Percentiles rank a stretch among this genome's conserved stretches.
phyloP scores from a whole-genome alignment of 2,888 invertebrate genomes.

The Ichneumoninae sp. region DNA sequence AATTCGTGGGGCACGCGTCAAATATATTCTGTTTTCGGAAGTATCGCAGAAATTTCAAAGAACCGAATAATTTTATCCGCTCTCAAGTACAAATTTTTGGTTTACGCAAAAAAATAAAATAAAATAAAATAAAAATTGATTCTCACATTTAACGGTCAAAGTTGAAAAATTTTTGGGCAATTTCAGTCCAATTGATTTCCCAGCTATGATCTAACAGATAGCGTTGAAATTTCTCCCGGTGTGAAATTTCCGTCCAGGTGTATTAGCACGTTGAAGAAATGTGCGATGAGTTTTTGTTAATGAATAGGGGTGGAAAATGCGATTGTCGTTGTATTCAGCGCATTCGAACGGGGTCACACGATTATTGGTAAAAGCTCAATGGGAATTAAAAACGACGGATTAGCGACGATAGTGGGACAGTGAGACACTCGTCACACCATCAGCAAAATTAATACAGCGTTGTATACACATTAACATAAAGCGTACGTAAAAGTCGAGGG shows the following conservation, averaged over 20 bases:
- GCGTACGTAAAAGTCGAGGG: not conserved
- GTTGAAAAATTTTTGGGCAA: not conserved
- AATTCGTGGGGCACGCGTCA: no score
- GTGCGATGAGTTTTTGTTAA: slow-evolving; percentile 1
- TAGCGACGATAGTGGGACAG: slow-evolving; percentile 14
- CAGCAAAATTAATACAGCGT: slow-evolving; percentile 19
- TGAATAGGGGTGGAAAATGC: not conserved
- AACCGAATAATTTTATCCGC: no score
- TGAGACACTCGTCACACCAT: slow-evolving; percentile 17
- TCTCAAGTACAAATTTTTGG: no score
- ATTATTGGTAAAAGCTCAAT: slow-evolving; percentile 23
- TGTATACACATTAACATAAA: not conserved
- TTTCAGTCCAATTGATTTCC: not conserved
- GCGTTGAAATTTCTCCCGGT: not conserved
- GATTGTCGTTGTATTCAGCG: not conserved
- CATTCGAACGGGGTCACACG: not conserved
- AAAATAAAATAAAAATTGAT: not conserved
- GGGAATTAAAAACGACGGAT: not conserved
- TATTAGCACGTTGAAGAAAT: slow-evolving; percentile 15
- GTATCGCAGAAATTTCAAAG: no score
- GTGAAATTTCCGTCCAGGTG: not conserved
- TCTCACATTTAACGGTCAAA: not conserved
- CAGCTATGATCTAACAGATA: not conserved
- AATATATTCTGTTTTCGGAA: no score
- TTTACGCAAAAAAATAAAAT: not conserved